Evolutionary conservation across 2,113 vertebrate genomes (phyloP).

Genomic region (Leiothrix lutea): DNA sequence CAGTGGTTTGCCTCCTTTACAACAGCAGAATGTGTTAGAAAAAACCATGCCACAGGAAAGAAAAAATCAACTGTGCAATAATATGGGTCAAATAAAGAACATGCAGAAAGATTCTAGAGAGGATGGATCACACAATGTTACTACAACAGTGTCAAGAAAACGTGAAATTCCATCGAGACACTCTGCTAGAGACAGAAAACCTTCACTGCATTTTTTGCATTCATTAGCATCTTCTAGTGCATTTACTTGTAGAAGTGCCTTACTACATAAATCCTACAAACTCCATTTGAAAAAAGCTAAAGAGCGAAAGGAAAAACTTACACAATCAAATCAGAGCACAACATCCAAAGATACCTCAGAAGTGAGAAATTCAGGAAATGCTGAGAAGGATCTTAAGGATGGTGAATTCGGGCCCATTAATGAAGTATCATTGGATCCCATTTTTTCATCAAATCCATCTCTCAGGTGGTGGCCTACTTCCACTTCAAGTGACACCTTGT

Average conservation of each 20-base stretch:
- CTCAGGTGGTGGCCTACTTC: conserved; percentile 91
- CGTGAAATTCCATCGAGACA: conserved; percentile 75
- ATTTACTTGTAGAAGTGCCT: conserved; percentile 83
- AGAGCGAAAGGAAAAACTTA: conserved; percentile 68
- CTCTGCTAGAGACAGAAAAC: conserved; percentile 85
- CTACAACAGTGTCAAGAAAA: conserved; percentile 32
- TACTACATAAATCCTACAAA: conserved; percentile 84
- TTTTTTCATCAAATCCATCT: conserved; percentile 80
- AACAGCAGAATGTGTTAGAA: conserved; percentile 54
- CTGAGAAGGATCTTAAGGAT: conserved; percentile 49
- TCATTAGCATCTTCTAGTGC: conserved; percentile 84
- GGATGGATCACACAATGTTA: not conserved
- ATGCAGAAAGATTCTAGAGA: conserved; percentile 6
- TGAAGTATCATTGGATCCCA: conserved; percentile 79
- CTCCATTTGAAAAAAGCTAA: conserved; percentile 82
- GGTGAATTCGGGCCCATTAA: conserved; percentile 63
- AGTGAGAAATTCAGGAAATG: conserved; percentile 45
- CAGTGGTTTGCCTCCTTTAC: conserved; percentile 75
- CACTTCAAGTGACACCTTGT: conserved; percentile 80
- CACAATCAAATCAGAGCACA: conserved; percentile 63
- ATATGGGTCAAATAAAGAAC: not conserved
- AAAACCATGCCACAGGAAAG: conserved; percentile 47
- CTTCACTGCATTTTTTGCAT: conserved; percentile 84
- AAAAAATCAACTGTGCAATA: conserved; percentile 11
- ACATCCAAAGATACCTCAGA: conserved; percentile 60